These are phyloP conservation scores for Sorex araneus DNA, from an alignment of 2,113 vertebrate species.

Conservation along the genomic window DNA sequence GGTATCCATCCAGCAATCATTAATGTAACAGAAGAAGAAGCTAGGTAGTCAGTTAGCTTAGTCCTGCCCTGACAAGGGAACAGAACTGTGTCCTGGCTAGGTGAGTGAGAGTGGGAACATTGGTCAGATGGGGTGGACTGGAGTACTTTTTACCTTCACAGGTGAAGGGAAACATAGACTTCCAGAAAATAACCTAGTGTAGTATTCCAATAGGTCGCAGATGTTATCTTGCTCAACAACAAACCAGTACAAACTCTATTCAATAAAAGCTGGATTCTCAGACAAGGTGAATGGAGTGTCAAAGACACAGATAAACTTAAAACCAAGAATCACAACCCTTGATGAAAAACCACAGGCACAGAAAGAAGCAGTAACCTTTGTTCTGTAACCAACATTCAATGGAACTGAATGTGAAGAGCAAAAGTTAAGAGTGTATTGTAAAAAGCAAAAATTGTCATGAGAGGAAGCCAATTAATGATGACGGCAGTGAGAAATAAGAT, in stretches of 20 bases:
- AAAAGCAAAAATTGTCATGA: constrained; percentile 38
- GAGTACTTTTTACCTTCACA: not conserved
- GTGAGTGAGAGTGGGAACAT: not conserved
- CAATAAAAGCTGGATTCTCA: constrained; percentile 47
- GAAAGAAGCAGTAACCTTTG: not conserved
- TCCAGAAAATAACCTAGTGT: constrained; percentile 1
- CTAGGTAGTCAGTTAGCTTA: too few species aligned
- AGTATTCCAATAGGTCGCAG: not conserved
- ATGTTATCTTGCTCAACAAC: not conserved
- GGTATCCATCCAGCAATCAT: not conserved
- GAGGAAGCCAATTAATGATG: not conserved
- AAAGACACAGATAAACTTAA: not conserved
- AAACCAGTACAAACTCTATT: not conserved
- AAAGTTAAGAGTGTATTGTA: not conserved
- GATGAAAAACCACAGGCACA: constrained; percentile 32
- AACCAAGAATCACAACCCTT: not conserved
- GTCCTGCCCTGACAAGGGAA: not conserved
- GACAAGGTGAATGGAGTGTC: not conserved
- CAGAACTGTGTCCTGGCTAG: not conserved
- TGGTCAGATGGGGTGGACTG: not conserved
- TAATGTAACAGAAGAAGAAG: too few species aligned
- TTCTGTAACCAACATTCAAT: not conserved
- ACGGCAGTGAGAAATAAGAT: not conserved
- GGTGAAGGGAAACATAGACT: constrained; percentile 2
- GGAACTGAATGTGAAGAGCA: not conserved